A percentile compares a stretch with the other conserved stretches of the same genome.
These are phyloP conservation scores for Mus spicilegus DNA, from an alignment of 2,113 vertebrate species.

Conservation along the genomic window DNA sequence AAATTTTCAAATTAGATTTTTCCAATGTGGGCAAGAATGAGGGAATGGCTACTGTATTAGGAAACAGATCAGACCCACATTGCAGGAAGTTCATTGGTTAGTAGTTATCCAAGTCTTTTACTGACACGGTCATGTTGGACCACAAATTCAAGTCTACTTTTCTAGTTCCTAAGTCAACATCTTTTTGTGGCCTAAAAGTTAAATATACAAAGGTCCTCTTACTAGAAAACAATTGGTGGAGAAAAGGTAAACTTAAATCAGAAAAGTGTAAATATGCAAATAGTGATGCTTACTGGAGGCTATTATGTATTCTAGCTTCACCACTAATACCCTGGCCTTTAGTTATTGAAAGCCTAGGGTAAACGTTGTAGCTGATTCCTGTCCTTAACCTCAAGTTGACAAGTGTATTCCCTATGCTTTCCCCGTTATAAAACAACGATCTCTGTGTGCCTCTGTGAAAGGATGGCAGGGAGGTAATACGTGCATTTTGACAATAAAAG, in stretches of 20 bases:
- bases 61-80: neutral
- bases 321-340: neutral
- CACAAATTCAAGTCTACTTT: neutral
- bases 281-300: neutral
- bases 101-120: conserved; percentile 10
- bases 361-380: neutral
- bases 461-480: neutral
- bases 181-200: neutral
- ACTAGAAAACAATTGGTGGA: conserved; percentile 34
- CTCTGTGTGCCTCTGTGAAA: neutral
- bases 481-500: neutral
- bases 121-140: neutral
- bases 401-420: conserved; percentile 25
- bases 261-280: neutral
- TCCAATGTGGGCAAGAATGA: neutral
- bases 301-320: neutral
- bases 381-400: neutral
- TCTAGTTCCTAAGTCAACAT: conserved; percentile 38
- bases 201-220: conserved; percentile 5
- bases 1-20: conserved; percentile 1
- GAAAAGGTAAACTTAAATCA: conserved; percentile 12
- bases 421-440: neutral
- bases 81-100: neutral
- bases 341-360: neutral
- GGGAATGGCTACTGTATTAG: neutral